Evolutionary conservation across 1,140 invertebrate genomes (phyloP).

Genomic region (Drosophila ananassae): DNA sequence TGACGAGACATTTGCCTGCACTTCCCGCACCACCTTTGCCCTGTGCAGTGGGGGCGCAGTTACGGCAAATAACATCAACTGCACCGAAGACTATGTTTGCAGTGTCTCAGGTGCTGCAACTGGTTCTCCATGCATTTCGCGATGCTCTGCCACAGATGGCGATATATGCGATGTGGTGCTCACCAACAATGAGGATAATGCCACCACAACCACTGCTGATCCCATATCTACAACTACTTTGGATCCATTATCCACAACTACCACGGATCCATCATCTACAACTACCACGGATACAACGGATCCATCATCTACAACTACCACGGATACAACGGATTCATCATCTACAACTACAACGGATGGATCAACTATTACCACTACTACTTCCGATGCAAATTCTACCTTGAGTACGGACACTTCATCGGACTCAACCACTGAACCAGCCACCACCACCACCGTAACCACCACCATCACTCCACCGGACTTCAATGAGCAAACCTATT

Average conservation of each 20-base stretch:
- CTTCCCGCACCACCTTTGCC: constrained; percentile 53
- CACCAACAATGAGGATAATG: not conserved
- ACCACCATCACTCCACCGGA: not conserved
- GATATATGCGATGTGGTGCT: constrained; percentile 51
- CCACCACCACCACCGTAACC: not conserved
- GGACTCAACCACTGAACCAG: not conserved
- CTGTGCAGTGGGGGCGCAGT: constrained; percentile 11
- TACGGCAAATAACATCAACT: not conserved
- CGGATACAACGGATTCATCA: not conserved
- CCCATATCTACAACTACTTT: not conserved
- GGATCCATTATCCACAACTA: not conserved
- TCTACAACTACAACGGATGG: not conserved
- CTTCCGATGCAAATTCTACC: not conserved
- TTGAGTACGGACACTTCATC: constrained; percentile 13
- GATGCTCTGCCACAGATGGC: constrained; percentile 6
- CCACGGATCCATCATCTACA: no score
- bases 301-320: not conserved
- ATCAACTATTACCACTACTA: not conserved
- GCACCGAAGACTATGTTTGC: constrained; percentile 31
- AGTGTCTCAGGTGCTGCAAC: not conserved
- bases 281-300: not conserved
- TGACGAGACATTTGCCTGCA: constrained; percentile 50
- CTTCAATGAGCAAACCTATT: constrained; percentile 22
- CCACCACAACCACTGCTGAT: not conserved
- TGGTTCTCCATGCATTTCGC: constrained; percentile 36